Conservation (phyloP, 2,797 vertebrate species). For the Manis pentadactyla region DNA sequence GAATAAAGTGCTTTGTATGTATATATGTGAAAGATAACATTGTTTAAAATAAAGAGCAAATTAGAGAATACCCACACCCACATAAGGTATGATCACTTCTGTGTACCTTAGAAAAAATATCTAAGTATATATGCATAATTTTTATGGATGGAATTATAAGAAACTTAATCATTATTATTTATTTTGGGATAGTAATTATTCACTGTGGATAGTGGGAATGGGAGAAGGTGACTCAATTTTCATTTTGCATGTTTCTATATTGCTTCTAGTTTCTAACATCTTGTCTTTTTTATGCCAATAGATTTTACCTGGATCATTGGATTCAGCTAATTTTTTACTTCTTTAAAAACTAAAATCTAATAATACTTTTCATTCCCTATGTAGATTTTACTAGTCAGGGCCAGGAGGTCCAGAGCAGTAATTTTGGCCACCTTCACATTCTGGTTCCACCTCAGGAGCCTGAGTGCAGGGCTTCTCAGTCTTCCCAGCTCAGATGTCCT, state of each 20-base stretch:
- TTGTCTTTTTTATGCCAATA: background rate
- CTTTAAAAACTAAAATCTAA: conserved; percentile 33
- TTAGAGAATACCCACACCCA: background rate
- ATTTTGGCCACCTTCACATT: background rate
- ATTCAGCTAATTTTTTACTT: background rate
- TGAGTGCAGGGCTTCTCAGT: background rate
- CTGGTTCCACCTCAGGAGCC: background rate
- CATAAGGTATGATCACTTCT: background rate
- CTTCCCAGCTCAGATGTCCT: background rate
- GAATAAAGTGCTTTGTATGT: background rate
- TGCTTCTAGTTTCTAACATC: background rate
- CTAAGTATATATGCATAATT: background rate
- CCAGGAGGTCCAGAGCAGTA: background rate
- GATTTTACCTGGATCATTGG: background rate
- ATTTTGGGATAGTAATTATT: background rate
- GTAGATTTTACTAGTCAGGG: background rate
- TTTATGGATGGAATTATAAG: background rate
- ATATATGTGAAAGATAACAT: background rate
- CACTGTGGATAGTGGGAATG: background rate
- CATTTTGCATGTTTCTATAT: background rate
- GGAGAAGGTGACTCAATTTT: background rate
- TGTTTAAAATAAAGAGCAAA: background rate
- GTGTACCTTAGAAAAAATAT: background rate
- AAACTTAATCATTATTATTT: background rate
- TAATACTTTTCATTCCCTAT: background rate